Percentiles rank a stretch among this genome's conserved stretches.
These are phyloP conservation scores for Axea sp. DNA, from an alignment of 2,888 invertebrate genomes.

Conservation along the genomic window DNA sequence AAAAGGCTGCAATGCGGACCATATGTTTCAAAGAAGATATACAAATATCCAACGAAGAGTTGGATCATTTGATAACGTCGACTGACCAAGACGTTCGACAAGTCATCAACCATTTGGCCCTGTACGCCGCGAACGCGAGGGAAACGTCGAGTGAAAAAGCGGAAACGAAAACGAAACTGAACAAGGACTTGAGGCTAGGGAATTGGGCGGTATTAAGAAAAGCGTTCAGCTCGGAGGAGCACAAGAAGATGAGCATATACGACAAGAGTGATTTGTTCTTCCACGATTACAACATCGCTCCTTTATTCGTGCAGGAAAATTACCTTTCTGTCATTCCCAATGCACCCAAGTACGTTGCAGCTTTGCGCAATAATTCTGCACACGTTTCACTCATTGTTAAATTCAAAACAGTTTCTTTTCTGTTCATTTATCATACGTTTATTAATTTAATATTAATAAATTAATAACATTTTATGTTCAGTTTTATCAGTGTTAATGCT, in stretches of 20 bases:
- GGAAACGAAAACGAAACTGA: constrained; percentile 69
- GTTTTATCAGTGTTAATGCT: no score
- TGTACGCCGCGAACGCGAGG: constrained; percentile 83
- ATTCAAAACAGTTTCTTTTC: no score
- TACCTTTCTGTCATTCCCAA: constrained; percentile 91
- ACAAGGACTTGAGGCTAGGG: constrained; percentile 93
- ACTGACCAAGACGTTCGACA: constrained; percentile 97
- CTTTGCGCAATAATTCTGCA: no score
- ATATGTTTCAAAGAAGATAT: constrained; percentile 95
- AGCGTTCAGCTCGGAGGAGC: constrained; percentile 91
- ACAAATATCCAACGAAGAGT: constrained; percentile 86
- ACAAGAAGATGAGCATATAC: constrained; percentile 87
- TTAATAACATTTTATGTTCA: no score
- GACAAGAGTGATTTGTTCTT: constrained; percentile 97
- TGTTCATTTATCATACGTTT: no score
- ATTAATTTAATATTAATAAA: no score
- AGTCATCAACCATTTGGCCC: constrained; percentile 92
- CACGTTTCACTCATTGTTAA: no score
- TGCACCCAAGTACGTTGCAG: constrained; percentile 86
- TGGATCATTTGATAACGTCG: constrained; percentile 90
- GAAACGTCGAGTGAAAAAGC: constrained; percentile 34
- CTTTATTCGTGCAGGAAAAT: constrained; percentile 98
- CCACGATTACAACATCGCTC: constrained; percentile 97
- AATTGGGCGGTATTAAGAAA: constrained; percentile 96
- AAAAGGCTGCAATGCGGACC: constrained; percentile 94